Conservation (phyloP, 2,113 vertebrate genomes). For the Uropsilus gracilis region DNA sequence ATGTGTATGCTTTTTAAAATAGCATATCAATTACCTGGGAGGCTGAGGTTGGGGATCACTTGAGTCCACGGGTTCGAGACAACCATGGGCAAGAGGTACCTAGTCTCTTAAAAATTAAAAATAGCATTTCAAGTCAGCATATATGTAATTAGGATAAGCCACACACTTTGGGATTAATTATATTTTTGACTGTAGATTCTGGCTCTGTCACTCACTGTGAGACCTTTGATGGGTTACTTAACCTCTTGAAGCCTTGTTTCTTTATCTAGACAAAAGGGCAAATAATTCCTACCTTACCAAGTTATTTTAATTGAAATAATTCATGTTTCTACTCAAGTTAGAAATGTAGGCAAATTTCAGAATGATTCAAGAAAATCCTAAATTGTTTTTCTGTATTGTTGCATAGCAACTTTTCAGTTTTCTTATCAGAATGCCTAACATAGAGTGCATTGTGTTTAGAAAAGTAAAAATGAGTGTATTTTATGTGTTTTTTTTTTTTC, state of each 20-base stretch:
- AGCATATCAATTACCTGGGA: conserved; percentile 17
- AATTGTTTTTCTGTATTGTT: neutral
- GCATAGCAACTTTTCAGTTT: neutral
- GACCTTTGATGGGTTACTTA: neutral
- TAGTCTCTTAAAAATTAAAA: no score
- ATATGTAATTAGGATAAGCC: neutral
- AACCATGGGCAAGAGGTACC: no score
- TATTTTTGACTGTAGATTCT: neutral
- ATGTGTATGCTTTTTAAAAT: neutral
- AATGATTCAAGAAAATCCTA: neutral
- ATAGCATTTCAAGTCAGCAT: neutral
- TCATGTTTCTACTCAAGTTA: neutral
- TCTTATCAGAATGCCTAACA: neutral
- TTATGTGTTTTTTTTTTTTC: neutral
- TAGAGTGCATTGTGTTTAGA: neutral
- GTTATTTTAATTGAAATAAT: neutral
- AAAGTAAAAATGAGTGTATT: conserved; percentile 11
- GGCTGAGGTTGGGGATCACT: no score
- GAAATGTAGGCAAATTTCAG: neutral
- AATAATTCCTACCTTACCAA: neutral
- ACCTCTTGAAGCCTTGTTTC: neutral
- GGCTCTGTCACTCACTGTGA: neutral
- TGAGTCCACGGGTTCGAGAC: no score
- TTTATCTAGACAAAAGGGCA: neutral
- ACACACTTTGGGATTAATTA: neutral